Base-by-base conservation (phyloP, 2,888 invertebrate genomes). In the Drosophila subquinaria region DNA sequence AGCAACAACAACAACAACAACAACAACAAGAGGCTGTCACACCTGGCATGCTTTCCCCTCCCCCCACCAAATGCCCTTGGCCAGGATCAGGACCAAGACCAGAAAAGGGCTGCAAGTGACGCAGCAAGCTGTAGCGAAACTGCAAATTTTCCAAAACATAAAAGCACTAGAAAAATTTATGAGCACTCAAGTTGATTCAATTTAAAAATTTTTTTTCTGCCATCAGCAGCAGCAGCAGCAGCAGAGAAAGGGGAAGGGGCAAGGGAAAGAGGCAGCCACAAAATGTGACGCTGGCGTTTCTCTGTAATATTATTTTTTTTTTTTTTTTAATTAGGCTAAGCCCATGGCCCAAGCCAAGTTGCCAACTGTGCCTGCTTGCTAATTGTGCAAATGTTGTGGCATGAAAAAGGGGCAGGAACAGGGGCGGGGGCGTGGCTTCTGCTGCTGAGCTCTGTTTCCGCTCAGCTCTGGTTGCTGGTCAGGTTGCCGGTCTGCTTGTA, bases 311-410 rank as follows among this genome's bases (percentile, higher is more conserved):
- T 71, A 74, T 11, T 78, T 0, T 27, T 6, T 78, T 57, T 66
- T 9, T 59, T 62, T 76, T 90, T 89, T 89, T 89, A 89, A 89
- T 89, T 89, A 89, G 90, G 73, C 89, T 89, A 89, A 88, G 88
- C 81, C 77, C 73, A 63, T 64, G 73, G 76, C 76, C 66, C 69
- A 79, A 85, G 81, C 81, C 78, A 76, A 76, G 69, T 79, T 76
- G 72, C 77, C 86, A 82, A 82, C 84, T 83, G 82, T 55, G 89
- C 69, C 73, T 60, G 69, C 27, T n/a, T 74, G 76, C 82, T 82
- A 80, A 86, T 82, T 82, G 78, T 70, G 53, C 67, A 20, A 40
- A 45, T 6, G 36, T 40, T 27, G 20, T 40, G 50, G 5, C 15
- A 40, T n/a, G 8, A 11, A 6, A 11, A 1, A 20, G 20, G 10